Evolutionary conservation across 2,888 invertebrate species (phyloP), one percentile per base, ranked within the genome.

Genomic region (Patella ulyssiponensis): DNA sequence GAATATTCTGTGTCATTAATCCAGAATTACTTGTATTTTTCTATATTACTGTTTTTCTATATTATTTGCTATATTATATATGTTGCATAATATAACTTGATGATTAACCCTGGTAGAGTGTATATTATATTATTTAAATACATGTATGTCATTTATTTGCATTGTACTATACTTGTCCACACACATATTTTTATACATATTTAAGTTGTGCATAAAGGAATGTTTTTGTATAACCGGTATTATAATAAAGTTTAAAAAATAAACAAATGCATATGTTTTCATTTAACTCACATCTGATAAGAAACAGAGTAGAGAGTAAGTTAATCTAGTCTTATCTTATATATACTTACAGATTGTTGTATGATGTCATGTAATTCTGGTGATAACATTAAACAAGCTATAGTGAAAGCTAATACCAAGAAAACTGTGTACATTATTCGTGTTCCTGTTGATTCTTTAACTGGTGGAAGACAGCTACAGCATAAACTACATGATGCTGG

Each of bases 361-460:
- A 89, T 70, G 54, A 84, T 79, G 11, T 81, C 75, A 56, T 86
- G 84, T 17, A 88, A 71, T 64, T 90, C 86, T 52, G 90, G 89
- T n/a, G 91, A 88, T 64, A 92, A 87, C 91, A 92, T 92, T 52
- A 92, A 78, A 79, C 91, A 91, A 80, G 90, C 91, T 33, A 92
- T 84, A 3, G 89, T 77, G 27, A 91, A 90, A 17, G 88, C 89
- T 2, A 92, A 71, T 5, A 92, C 81, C 3, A 92, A 85, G 73
- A 91, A 88, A 4, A 91, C 54, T 1, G 91, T 91, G 84, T 92
- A 92, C 90, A 92, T 91, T 23, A 91, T 81, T 12, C 92, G 87
- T 17, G 92, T 92, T 17, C 91, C 89, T 23, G 91, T 92, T 0
- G 92, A 92, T 82, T 92, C 92, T 74, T 88, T 90, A 73, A 92